Evolutionary conservation across 2,797 vertebrate genomes (phyloP).

Genomic region (Rhinichthys osculus): DNA sequence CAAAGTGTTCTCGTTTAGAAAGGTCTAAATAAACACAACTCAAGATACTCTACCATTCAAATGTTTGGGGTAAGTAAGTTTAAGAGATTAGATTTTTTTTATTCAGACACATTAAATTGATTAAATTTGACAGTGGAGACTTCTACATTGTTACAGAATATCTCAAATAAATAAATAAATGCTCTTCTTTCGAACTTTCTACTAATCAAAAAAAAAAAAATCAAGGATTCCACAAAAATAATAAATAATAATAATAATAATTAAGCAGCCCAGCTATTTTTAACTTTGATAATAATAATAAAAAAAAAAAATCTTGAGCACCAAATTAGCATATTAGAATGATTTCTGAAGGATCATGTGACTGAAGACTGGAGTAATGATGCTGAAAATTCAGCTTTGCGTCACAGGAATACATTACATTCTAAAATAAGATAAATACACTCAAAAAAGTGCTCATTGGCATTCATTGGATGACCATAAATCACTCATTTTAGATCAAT

Average conservation of each 20-base stretch:
- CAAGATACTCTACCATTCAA: neutral
- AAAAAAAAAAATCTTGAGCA: neutral
- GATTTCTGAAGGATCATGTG: no score
- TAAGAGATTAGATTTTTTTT: accelerated
- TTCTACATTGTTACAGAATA: neutral
- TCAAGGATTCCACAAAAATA: neutral
- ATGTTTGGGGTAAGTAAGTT: neutral
- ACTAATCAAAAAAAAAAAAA: neutral
- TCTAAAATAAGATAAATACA: neutral
- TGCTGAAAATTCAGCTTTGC: no score
- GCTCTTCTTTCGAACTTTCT: neutral
- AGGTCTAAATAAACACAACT: no score
- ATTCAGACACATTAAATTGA: neutral
- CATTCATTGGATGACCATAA: no score
- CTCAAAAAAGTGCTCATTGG: no score
- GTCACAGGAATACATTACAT: neutral
- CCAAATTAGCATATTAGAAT: neutral
- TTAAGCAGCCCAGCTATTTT: no score
- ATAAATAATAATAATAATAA: no score
- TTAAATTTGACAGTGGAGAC: neutral
- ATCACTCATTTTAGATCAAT: no score
- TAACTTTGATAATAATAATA: neutral
- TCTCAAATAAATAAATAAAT: neutral
- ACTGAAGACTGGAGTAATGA: neutral
- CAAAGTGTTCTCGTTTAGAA: neutral